Evolutionary conservation across 2,888 invertebrate species (phyloP).

Genomic region (Spatulosminthurus flaviceps): DNA sequence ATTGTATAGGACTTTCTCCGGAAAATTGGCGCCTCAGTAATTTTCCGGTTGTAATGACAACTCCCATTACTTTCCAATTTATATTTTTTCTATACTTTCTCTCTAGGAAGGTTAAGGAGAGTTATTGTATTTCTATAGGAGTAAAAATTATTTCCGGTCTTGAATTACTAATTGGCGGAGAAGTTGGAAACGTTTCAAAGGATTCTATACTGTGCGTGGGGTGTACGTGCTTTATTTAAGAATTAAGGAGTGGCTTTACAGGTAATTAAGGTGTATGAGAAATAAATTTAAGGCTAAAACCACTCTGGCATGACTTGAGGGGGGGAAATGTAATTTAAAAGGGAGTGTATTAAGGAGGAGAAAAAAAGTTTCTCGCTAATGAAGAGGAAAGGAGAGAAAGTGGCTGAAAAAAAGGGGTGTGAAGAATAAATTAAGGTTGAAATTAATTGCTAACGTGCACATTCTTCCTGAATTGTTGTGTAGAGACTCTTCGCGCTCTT

Average conservation of each 20-base stretch:
- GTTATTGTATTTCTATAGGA: no score
- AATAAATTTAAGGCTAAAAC: no score
- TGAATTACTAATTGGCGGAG: no score
- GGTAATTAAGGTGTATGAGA: background rate
- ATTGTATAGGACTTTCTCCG: no score
- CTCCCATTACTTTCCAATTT: background rate
- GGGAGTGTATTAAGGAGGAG: background rate
- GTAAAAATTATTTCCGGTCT: no score
- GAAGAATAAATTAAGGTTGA: constrained; percentile 48
- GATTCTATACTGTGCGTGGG: no score
- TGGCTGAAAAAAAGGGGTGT: constrained; percentile 10
- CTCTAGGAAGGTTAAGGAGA: no score
- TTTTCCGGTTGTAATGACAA: no score
- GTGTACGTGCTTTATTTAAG: no score
- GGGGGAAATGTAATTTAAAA: constrained; percentile 29
- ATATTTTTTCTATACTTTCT: constrained; percentile 21
- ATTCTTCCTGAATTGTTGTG: background rate
- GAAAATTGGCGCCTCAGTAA: no score
- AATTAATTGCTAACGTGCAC: constrained; percentile 42
- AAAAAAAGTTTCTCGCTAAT: constrained; percentile 27
- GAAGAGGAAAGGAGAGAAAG: background rate
- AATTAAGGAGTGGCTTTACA: background rate
- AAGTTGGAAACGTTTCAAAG: no score
- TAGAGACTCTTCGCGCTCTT: background rate
- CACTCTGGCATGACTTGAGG: background rate